Evolutionary conservation across 1,140 invertebrate genomes (phyloP), one percentile per base, ranked within the genome.

Genomic region (Halotydeus destructor): DNA sequence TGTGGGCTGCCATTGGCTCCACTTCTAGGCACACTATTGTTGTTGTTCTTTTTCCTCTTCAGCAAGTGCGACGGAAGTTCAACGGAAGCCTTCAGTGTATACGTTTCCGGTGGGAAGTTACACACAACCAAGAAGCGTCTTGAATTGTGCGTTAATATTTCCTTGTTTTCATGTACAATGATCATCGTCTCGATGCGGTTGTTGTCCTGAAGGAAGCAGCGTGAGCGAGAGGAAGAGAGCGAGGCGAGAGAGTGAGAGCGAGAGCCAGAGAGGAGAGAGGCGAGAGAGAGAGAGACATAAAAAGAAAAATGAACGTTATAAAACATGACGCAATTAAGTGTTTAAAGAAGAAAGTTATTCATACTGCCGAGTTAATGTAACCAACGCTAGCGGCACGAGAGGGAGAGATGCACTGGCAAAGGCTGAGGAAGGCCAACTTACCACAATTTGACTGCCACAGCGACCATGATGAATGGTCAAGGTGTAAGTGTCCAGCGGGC

Each of bases 101-200:
- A 63, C 5, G 75, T 76, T 56, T 78, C 76, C 3, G 76, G 76
- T 49, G 77, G 71, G 51, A 76, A 79, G 16, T 73, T 74, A 50
- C 77, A 81, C 5, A 78, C 63, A 0, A 81, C 76, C 24, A 80
- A 59, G 55, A 78, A 80, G 61, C 74, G 66, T 43, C 76, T 60
- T 1, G 76, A 78, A 53, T 75, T 78, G 52, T 80, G 76, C 0
- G 76, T 80, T 8, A 79, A 66, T 46, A 81, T 78, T 1, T 75
- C 74, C 25, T 76, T 57, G 56, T 78, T 78, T 55, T 81, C 77
- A 52, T 80, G 76, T 4, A 80, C 76, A 4, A 78, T 68, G 16
- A 80, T 74, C 52, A 76, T 78, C 1, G 76, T 78, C 9, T 50
- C 32, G 70, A 73, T 43, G 76, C 76, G 2, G 71, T 74, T 1